These are phyloP conservation scores for Characodon lateralis DNA, from an alignment of 2,797 vertebrate genomes.

Conservation along the genomic window DNA sequence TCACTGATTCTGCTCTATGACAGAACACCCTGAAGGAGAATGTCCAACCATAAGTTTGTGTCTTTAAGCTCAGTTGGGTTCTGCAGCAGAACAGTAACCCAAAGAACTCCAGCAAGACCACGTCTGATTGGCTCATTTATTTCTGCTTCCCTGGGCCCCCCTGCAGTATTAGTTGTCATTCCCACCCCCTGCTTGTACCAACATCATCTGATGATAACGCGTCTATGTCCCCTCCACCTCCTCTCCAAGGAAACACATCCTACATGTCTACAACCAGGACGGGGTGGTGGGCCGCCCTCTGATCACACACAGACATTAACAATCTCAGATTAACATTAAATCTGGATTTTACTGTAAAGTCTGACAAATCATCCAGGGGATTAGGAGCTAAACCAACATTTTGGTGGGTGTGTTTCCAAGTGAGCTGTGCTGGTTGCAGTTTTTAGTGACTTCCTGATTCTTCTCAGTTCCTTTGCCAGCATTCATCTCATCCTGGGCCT, in stretches of 20 bases:
- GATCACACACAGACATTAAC: constrained; percentile 61
- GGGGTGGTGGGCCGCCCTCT: background rate
- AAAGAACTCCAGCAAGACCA: no score
- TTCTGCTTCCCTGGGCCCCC: no score
- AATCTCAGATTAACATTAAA: constrained; percentile 76
- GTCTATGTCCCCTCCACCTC: background rate
- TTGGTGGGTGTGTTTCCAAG: constrained; percentile 55
- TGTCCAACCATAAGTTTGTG: no score
- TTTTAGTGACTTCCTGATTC: constrained; percentile 38
- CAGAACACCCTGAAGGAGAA: no score
- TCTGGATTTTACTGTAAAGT: constrained; percentile 71
- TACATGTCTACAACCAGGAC: constrained; percentile 3
- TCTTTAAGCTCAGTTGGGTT: no score
- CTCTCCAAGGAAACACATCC: background rate
- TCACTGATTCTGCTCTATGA: no score
- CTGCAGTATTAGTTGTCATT: no score
- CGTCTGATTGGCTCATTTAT: no score
- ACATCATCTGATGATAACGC: background rate
- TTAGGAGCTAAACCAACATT: constrained; percentile 65
- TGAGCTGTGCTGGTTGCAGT: constrained; percentile 49
- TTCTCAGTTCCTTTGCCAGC: background rate
- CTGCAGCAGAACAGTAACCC: no score
- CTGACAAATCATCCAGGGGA: constrained; percentile 71
- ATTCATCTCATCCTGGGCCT: background rate
- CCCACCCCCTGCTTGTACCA: no score